Conservation (phyloP, 2,888 invertebrate species). For the Dicyrtoma fusca region DNA sequence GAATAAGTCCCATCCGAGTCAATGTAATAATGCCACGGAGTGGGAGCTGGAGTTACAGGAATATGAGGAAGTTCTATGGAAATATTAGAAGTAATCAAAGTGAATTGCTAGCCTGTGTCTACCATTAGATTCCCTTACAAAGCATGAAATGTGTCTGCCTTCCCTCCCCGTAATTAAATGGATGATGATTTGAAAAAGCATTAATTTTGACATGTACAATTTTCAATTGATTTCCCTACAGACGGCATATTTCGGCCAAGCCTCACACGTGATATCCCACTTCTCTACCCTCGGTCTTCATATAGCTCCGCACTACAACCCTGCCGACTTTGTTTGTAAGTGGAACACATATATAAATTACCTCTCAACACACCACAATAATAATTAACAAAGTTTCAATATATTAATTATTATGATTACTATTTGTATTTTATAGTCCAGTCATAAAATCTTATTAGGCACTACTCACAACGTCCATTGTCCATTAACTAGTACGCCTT, state of each 20-base stretch:
- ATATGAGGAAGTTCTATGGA: neutral
- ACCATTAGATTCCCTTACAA: too few relatives aligned
- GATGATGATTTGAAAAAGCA: neutral
- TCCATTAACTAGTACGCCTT: too few relatives aligned
- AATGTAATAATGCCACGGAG: too few relatives aligned
- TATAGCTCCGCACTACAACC: conserved; percentile 77
- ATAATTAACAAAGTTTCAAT: neutral
- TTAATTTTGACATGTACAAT: conserved; percentile 10
- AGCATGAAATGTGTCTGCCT: too few relatives aligned
- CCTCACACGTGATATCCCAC: conserved; percentile 71
- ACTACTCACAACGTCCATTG: too few relatives aligned
- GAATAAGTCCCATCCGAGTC: too few relatives aligned
- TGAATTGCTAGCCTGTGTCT: neutral
- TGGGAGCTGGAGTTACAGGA: neutral
- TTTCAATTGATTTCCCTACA: conserved; percentile 45
- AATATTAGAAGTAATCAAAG: neutral
- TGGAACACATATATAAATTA: too few relatives aligned
- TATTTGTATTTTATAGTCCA: too few relatives aligned
- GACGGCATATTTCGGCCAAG: conserved; percentile 76
- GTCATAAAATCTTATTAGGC: too few relatives aligned
- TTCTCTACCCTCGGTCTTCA: conserved; percentile 72
- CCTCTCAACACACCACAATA: neutral
- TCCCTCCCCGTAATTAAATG: neutral
- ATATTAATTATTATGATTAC: neutral
- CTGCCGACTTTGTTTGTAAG: conserved; percentile 81